Evolutionary conservation across 1,140 invertebrate species (phyloP), one percentile per base, ranked within the genome.

Genomic region (Galendromus occidentalis): DNA sequence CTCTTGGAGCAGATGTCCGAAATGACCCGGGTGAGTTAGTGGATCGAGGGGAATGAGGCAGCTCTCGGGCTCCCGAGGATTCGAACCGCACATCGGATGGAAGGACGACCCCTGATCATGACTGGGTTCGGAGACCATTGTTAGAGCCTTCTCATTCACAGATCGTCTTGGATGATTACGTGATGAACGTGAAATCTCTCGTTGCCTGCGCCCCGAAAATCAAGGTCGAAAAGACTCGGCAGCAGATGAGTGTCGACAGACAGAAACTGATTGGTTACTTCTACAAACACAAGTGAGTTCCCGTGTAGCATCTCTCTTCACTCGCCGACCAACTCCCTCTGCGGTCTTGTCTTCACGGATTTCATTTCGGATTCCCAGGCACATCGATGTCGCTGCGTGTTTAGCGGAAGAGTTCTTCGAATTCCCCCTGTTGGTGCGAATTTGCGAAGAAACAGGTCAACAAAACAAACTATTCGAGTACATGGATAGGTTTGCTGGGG

Each of bases 231-330:
- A 20, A 29, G 17, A 33, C 51, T 4, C 12, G 51, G 17, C 51
- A 59, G 22, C 25, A 25, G 22, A 59, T 59, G 51, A 29, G 25
- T 14, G 20, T 22, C 9, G 51, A 59, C 22, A 59, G 51, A 59
- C 51, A 59, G 22, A 59, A 59, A 9, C 22, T 59, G 2, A 59
- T 59, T 2, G 51, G 51, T 20, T 59, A 29, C 14, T 25, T 59
- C 51, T 59, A 59, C 51, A 59, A 59, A 33, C 25, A 33, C 51
- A 59, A 59, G 51, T 59, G 14, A 59, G 51, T 9, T 14, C 51
- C 25, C 17, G 7, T 47, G 18, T 25, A 47, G 18, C 7, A 44
- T 44, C 45, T 47, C n/a, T n/a, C n/a, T n/a, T n/a, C n/a, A n/a
- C n/a, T n/a, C n/a, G n/a, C n/a, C n/a, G n/a, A n/a, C n/a, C n/a